These are phyloP conservation scores for Nemurella pictetii DNA, from an alignment of 2,888 invertebrate genomes.

Conservation along the genomic window DNA sequence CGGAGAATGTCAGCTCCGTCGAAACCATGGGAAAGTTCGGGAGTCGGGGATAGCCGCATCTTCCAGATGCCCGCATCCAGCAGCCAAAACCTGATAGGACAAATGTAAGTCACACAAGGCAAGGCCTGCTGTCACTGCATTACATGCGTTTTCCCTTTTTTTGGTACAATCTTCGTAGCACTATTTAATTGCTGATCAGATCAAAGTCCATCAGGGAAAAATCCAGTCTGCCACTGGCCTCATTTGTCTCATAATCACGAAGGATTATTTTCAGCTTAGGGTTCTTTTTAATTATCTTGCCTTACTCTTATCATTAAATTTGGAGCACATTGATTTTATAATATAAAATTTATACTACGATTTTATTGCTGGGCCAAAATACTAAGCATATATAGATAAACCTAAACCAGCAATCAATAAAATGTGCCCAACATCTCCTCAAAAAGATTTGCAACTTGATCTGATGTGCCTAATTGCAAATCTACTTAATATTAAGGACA, in stretches of 20 bases:
- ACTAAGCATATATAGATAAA: too few species aligned
- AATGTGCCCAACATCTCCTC: too few species aligned
- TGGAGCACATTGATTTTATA: too few species aligned
- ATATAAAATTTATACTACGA: too few species aligned
- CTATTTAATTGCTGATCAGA: not conserved
- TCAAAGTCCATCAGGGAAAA: not conserved
- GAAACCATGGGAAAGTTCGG: conserved; percentile 49
- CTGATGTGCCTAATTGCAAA: too few species aligned
- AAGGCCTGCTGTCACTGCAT: not conserved
- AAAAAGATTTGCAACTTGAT: too few species aligned
- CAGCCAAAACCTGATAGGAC: not conserved
- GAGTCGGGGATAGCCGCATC: conserved; percentile 19
- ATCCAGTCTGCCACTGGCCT: not conserved
- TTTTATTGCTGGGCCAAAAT: too few species aligned
- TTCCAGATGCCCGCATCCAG: not conserved
- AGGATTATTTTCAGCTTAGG: too few species aligned
- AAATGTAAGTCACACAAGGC: not conserved
- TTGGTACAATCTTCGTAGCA: not conserved
- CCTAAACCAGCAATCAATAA: too few species aligned
- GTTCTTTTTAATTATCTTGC: too few species aligned
- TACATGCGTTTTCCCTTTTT: not conserved
- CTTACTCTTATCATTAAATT: too few species aligned
- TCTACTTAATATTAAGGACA: too few species aligned
- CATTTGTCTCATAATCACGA: not conserved
- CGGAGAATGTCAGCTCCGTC: conserved; percentile 48